Evolutionary conservation across 2,113 vertebrate species (phyloP).

Genomic region (Hyaena hyaena): DNA sequence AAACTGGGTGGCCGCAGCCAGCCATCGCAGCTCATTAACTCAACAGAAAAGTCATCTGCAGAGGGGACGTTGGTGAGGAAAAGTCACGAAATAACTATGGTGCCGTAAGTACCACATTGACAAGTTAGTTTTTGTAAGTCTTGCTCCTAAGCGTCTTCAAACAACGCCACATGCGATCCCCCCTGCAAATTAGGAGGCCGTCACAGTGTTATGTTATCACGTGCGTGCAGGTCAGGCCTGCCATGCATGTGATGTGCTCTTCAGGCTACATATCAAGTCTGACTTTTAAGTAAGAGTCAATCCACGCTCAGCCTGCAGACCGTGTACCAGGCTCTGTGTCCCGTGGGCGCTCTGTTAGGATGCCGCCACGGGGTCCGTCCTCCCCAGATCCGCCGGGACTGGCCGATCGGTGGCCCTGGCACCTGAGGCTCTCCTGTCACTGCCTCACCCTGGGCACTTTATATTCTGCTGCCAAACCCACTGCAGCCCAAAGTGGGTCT

Average conservation of each 20-base stretch:
- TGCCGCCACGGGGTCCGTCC: accelerated
- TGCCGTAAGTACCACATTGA: constrained; percentile 53
- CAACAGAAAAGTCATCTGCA: constrained; percentile 84
- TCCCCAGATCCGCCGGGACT: accelerated
- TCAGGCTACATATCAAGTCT: background rate
- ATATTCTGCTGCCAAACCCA: background rate
- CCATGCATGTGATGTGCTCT: background rate
- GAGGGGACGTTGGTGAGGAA: constrained; percentile 83
- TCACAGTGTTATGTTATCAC: constrained; percentile 5
- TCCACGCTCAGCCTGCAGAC: accelerated
- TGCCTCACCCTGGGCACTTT: background rate
- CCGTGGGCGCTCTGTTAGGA: accelerated
- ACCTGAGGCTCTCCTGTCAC: background rate
- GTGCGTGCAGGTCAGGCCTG: background rate
- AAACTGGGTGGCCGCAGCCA: constrained; percentile 85
- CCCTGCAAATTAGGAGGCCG: background rate
- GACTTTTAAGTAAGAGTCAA: background rate
- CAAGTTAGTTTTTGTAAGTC: constrained; percentile 74
- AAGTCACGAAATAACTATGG: constrained; percentile 72
- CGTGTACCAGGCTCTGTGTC: accelerated
- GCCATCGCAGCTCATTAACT: constrained; percentile 90
- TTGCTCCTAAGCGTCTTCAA: constrained; percentile 65
- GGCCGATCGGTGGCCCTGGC: accelerated
- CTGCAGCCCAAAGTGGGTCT: background rate
- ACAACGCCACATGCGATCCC: constrained; percentile 58